Base-by-base conservation (phyloP, 2,113 vertebrate genomes). In the Noctilio leporinus region DNA sequence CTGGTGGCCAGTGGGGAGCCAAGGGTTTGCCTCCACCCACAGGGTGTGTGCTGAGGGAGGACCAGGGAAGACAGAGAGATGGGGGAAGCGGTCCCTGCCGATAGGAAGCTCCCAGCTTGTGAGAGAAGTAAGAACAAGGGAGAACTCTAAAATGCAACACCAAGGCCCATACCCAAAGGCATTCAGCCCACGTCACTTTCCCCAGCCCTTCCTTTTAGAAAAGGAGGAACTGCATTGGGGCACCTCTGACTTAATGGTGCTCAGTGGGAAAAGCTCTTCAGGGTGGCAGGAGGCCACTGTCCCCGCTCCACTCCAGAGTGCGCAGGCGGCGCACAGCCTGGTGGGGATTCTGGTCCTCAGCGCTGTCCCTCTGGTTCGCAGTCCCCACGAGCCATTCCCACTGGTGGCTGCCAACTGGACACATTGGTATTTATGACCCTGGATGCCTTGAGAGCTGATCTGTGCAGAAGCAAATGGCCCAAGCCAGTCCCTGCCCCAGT, bases 381-480 rank as follows among this genome's bases (percentile, higher is more conserved):
- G 45, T 64, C 55, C 64, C 57, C 10, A 16, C 20, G 47, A 86
- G 70, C 49, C 22, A 45, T 38, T 43, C 69, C 49, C 55, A 4
- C 67, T 4, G 62, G 4, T 2, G 4, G 17, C 73, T 84, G 40
- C 47, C 96, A 91, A 0, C 35, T 9, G 15, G 53, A 3, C 45
- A 35, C 49, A 81, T n/a, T 91, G 45, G 0, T 96, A 93, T 97
- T 97, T 97, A 97, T 92, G 95, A 89, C 47, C 72, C 88, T 88
- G 62, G 95, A 94, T 95, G 94, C 91, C 96, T 88, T 30, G 30
- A 86, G 93, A 92, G 92, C 87, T 97, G 82, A 59, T 96, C 97
- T 96, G 35, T 80, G 96, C 91, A 92, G 92, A 96, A 96, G 93
- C 72, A 88, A 97, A 96, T 88, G 89, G 96, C 88, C 96, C 33